Base-by-base conservation (phyloP, 2,113 vertebrate species). In the Lynx canadensis region DNA sequence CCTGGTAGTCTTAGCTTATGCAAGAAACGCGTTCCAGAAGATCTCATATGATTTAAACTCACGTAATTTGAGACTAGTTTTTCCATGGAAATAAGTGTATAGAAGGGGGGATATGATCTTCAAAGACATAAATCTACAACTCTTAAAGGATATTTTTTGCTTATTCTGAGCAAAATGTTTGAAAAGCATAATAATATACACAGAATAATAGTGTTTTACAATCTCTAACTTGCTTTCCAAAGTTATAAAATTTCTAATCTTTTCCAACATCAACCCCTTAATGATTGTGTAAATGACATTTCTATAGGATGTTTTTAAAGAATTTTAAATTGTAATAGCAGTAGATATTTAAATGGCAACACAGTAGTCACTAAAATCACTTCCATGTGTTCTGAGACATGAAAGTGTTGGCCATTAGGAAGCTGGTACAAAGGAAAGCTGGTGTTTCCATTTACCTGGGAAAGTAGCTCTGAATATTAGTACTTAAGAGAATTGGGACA, bases 81-180 rank as follows among this genome's bases (percentile, higher is more conserved):
- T 79, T 13, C 73, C 31, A 41, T 33, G 38, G 73, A 66, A 80
- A 18, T 82, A 74, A 11, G 38, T 86, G 57, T 84, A n/a, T 38
- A 68, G 78, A 57, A 68, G 82, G 81, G 90, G 57, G 89, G 27
- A n/a, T 63, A 23, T 16, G 12, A 1, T 52, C 29, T 83, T 95
- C 55, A 83, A 81, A 92, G 41, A 45, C 71, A 48, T 87, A 65
- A 31, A 50, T 25, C 29, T 82, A n/a, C 27, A 95, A 9, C 21
- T 29, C 29, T 5, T 23, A 38, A 82, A n/a, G 57, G 33, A 57
- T n/a, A 16, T 21, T 66, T 97, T 97, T 93, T 79, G 36, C n/a
- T 84, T 78, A n/a, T 83, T 95, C 63, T 80, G 23, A 74, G 19
- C 48, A 84, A 92, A 86, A 23, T 83, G 11, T 74, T 95, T 50